A percentile compares a stretch with the other conserved stretches of the same genome.
Conservation (phyloP, 2,113 vertebrate genomes). For the Tinamus guttatus region DNA sequence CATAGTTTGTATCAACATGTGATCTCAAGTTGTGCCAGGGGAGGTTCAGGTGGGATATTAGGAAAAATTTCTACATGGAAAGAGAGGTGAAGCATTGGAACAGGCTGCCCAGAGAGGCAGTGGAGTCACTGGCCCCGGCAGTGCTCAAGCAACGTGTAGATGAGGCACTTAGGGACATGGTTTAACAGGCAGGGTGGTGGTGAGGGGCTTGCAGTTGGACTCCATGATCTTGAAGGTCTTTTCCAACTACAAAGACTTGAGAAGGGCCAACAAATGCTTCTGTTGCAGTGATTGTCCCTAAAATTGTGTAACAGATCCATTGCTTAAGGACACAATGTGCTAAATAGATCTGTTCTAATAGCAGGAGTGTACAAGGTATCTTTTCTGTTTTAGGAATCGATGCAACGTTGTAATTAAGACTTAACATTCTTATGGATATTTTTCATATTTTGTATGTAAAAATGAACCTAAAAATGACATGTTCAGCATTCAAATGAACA, state of each 20-base stretch:
- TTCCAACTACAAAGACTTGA: not conserved
- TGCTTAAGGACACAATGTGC: not conserved
- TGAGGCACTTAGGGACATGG: no score
- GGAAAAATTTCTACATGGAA: no score
- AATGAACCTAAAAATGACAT: not conserved
- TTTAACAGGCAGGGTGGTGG: no score
- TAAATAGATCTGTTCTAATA: not conserved
- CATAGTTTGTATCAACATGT: not conserved
- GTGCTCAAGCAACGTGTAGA: no score
- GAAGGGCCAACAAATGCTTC: not conserved
- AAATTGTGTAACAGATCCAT: not conserved
- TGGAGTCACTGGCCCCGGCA: no score
- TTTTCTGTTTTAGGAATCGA: conserved; percentile 2
- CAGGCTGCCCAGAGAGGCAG: no score
- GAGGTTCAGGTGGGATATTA: no score
- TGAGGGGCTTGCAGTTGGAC: no score
- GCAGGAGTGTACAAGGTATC: not conserved
- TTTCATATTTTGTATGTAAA: not conserved
- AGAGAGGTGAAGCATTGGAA: no score
- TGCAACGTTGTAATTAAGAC: not conserved
- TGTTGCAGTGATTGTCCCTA: not conserved
- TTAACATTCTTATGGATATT: not conserved
- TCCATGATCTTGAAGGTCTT: no score
- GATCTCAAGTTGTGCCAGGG: no score
- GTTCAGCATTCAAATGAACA: not conserved